Evolutionary conservation across 2,113 vertebrate species (phyloP), one percentile per base, ranked within the genome.

Genomic region (Catagonus wagneri): DNA sequence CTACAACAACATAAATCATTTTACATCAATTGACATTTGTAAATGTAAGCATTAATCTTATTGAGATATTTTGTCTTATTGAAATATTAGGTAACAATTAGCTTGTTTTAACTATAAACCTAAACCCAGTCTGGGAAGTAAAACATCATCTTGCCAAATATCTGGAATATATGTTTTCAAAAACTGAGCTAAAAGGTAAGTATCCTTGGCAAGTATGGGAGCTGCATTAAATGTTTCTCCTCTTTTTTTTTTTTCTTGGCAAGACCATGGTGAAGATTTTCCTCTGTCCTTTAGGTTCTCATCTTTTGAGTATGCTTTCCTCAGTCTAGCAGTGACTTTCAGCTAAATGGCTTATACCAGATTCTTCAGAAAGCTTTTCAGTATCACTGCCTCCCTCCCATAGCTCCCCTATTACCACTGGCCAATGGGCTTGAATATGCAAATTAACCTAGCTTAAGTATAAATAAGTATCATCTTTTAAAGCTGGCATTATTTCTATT

Each of bases 391-490:
- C 61, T 87, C 39, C 22, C 71, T 90, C 15, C 20, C 65, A 52
- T 4, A 2, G 15, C 16, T 72, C 65, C 76, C 44, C 29, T 8
- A 34, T 72, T 44, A 27, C 32, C 32, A n/a, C 1, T 72, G 68
- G 27, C 65, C 63, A 72, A 39, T 7, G 50, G 36, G 8, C 61
- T 39, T 86, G 32, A 60, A 58, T 25, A 39, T 75, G 81, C 11
- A 66, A 79, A 89, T 50, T 22, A 66, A 66, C 36, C 12, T 50
- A 83, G 8, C 25, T 0, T 68, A 76, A 54, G 50, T 58, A 65
- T 66, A 88, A 85, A 78, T 44, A n/a, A 86, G 61, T 71, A 80
- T 61, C 27, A 86, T 50, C 23, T 86, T 52, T 81, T 56, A 94
- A 88, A 71, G 13, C 15, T 71, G 17, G 36, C 29, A 44, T n/a